Conservation (phyloP, 2,797 vertebrate species). For the Hydrocynus forskahlii region DNA sequence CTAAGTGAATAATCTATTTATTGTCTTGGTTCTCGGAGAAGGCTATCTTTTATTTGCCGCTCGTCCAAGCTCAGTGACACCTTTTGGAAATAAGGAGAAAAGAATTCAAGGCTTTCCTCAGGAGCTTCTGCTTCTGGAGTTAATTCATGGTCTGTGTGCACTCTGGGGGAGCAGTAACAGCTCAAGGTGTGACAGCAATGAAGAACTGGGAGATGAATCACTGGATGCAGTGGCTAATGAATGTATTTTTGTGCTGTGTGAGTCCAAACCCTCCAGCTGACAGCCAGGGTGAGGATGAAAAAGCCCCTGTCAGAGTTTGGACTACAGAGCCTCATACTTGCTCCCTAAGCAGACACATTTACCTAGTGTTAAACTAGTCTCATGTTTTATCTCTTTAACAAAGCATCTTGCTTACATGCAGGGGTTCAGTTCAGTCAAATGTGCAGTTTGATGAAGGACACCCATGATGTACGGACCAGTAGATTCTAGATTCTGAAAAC, state of each 20-base stretch:
- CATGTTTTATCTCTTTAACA: neutral
- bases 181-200: slow-evolving; percentile 27
- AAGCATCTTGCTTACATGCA: neutral
- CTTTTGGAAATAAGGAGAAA: neutral
- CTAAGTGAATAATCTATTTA: slow-evolving; percentile 36
- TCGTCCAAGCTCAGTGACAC: neutral
- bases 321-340: neutral
- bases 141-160: slow-evolving; percentile 8
- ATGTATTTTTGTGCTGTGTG: slow-evolving; percentile 10
- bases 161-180: slow-evolving; percentile 9
- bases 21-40: slow-evolving; percentile 15
- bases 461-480: too few species aligned
- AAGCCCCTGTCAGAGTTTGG: neutral
- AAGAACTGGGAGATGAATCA: slow-evolving; percentile 27
- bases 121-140: slow-evolving; percentile 6
- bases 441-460: neutral
- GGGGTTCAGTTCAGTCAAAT: neutral
- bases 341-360: neutral
- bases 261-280: neutral
- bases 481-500: too few species aligned
- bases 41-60: slow-evolving; percentile 24
- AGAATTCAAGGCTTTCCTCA: slow-evolving; percentile 8
- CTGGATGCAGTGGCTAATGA: slow-evolving; percentile 22
- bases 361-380: neutral
- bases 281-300: slow-evolving; percentile 7